Base-by-base conservation (phyloP, 2,797 vertebrate genomes). In the Fistularia tabacaria region DNA sequence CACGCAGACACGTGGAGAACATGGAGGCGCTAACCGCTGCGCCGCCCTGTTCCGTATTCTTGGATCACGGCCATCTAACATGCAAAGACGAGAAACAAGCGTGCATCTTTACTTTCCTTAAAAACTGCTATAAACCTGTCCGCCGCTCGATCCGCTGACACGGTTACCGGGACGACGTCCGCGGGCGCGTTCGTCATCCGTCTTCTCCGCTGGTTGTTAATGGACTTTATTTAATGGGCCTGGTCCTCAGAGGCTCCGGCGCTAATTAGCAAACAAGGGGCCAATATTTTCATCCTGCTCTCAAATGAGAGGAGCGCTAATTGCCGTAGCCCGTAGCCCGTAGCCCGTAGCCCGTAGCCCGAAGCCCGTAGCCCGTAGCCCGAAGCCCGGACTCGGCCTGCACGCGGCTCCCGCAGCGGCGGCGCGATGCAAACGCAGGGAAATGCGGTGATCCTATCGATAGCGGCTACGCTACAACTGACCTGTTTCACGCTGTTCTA, bases 231-330 rank as follows among this genome's bases (percentile, higher is more conserved):
- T 82, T 59, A 81, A 85, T 83, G 38, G 71, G 58, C 12, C 52
- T 1, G 49, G 49, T 72, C 74, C 55, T 74, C 42, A 42, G 72
- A 74, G 80, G 68, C 14, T 54, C 52, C 57, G 55, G 51, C 54
- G 74, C 73, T 84, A 86, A 84, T 89, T 87, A 84, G 79, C 59
- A 77, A 79, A 80, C 64, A 71, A 57, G 57, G 46, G 74, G 53
- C 41, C 59, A 43, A 82, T 76, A 80, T 80, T 83, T 82, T 62
- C 66, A 72, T 79, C 71, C 64, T 59, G 49, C 49, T 67, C 69
- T 73, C 66, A 56, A 62, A 73, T 71, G 62, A 63, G 72, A 64
- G 64, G 60, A 62, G 48, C 47, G 63, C 14, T 71, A 79, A 82
- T 74, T 82, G 70, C 55, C 59, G 36, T 64, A 67, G 62, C 66